These are phyloP conservation scores for Pachymerium ferrugineum DNA, from an alignment of 2,888 invertebrate species.

Conservation along the genomic window DNA sequence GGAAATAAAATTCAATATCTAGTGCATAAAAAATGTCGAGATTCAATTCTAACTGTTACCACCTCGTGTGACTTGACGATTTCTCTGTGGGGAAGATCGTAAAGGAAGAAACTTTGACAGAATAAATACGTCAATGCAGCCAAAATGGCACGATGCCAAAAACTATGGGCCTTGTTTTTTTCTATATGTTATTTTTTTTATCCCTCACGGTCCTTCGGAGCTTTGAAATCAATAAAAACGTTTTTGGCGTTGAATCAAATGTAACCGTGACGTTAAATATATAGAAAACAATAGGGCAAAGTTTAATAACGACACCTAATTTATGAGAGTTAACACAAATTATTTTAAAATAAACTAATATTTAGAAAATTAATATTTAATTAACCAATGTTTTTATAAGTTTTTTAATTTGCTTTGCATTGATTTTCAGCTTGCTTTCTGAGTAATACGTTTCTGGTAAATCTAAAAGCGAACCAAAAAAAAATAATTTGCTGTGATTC, in stretches of 20 bases:
- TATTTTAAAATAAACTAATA: background rate
- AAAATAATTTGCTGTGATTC: slow-evolving; percentile 6
- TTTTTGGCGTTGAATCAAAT: slow-evolving; percentile 4
- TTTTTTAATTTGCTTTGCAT: background rate
- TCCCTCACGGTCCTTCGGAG: background rate
- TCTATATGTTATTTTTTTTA: background rate
- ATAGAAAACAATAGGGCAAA: too few species aligned
- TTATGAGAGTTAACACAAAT: background rate
- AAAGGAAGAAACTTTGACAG: background rate
- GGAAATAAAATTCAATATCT: background rate
- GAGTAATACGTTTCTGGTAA: background rate
- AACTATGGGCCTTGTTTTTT: background rate
- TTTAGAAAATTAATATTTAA: background rate
- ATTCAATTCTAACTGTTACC: background rate
- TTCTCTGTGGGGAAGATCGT: background rate
- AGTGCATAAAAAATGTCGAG: background rate
- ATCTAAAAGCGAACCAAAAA: background rate
- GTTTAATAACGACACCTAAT: background rate
- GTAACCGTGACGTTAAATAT: too few species aligned
- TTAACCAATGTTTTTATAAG: background rate
- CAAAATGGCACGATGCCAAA: background rate
- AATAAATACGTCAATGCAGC: slow-evolving; percentile 4
- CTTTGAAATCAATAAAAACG: background rate
- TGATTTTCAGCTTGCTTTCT: too few species aligned
- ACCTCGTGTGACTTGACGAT: background rate